A percentile compares a stretch with the other conserved stretches of the same genome.
Evolutionary conservation across 2,113 vertebrate species (phyloP).

Genomic region (Mustela lutreola): DNA sequence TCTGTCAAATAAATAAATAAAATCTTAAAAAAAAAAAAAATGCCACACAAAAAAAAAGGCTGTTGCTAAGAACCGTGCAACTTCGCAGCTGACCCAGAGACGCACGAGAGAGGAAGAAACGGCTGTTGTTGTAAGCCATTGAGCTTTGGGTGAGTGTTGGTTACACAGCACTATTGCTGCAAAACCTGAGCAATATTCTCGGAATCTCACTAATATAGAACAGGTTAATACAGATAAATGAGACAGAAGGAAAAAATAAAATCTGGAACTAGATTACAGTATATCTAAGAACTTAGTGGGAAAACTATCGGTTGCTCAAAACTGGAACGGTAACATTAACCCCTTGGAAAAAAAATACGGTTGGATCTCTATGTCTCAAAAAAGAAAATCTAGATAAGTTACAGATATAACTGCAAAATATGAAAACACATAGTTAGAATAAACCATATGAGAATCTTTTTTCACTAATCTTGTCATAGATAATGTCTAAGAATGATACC

Average conservation of each 20-base stretch:
- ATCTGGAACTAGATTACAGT: background rate
- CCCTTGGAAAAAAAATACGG: background rate
- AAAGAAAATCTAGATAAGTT: background rate
- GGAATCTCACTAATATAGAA: background rate
- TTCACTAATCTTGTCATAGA: conserved; percentile 3
- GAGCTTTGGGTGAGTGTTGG: background rate
- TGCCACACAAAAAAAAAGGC: too few relatives aligned
- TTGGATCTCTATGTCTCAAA: conserved; percentile 10
- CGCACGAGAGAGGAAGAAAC: background rate
- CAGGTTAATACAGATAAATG: background rate
- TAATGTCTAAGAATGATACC: conserved; percentile 12
- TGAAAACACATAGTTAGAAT: conserved; percentile 52
- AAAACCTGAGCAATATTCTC: background rate
- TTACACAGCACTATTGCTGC: background rate
- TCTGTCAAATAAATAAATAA: too few relatives aligned
- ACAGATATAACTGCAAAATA: conserved; percentile 31
- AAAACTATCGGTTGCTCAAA: conserved; percentile 40
- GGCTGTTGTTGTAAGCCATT: background rate
- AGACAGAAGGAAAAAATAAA: conserved; percentile 32
- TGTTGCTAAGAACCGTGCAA: background rate
- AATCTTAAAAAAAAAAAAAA: too few relatives aligned
- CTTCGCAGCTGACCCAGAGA: conserved; percentile 5
- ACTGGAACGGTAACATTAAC: background rate
- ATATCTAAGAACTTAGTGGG: background rate
- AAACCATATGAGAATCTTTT: background rate